A percentile compares a stretch with the other conserved stretches of the same genome.
These are phyloP conservation scores for Taphrorychus bicolor DNA, from an alignment of 2,888 invertebrate genomes.

Conservation along the genomic window DNA sequence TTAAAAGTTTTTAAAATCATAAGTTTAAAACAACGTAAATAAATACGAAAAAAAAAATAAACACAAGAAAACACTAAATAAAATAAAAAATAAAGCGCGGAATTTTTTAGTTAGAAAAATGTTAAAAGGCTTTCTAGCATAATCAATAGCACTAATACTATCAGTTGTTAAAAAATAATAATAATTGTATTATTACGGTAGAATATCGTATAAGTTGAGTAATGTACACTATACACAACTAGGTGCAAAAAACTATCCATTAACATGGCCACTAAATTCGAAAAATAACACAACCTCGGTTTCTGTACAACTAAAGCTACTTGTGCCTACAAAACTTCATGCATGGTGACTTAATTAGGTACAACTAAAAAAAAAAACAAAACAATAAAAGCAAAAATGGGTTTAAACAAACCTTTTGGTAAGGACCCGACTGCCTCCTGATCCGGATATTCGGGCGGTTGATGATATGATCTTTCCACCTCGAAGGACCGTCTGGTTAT, in stretches of 20 bases:
- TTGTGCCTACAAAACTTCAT: conserved; percentile 12
- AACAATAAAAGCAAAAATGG: conserved; percentile 37
- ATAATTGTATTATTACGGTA: no score
- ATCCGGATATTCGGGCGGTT: conserved; percentile 48
- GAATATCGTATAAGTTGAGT: no score
- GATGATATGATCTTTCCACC: conserved; percentile 53
- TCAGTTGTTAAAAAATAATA: no score
- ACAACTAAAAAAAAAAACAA: conserved; percentile 35
- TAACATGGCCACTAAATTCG: not conserved
- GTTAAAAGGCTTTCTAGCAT: no score
- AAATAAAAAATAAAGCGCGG: no score
- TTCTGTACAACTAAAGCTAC: conserved; percentile 11
- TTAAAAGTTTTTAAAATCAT: no score
- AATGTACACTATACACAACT: not conserved
- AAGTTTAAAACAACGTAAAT: no score
- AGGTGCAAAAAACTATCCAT: conserved; percentile 1
- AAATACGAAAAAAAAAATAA: no score
- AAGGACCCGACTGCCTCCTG: conserved; percentile 52
- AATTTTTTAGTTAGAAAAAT: no score
- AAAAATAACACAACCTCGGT: not conserved
- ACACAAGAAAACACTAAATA: no score
- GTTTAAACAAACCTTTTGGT: conserved; percentile 55
- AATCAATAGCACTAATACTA: no score
- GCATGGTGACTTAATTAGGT: conserved; percentile 40
- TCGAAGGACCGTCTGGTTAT: conserved; percentile 48